Evolutionary conservation across 2,888 invertebrate species (phyloP).

Genomic region (Megastigmus dorsalis): DNA sequence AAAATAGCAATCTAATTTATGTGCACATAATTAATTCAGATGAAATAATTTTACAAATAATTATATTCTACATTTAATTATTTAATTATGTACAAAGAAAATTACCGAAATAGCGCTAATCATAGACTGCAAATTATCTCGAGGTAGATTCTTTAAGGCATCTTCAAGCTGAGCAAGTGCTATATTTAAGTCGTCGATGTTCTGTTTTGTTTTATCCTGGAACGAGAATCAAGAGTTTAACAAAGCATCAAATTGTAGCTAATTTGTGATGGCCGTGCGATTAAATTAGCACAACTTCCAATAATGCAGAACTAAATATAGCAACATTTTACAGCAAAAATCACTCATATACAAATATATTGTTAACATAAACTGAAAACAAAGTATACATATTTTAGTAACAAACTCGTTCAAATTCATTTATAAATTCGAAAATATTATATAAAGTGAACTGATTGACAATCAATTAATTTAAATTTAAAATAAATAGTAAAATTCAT

Average conservation of each 20-base stretch:
- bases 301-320: not conserved
- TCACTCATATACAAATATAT: not conserved
- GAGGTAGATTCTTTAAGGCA: conserved; percentile 81
- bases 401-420: not conserved
- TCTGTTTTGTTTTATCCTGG: conserved; percentile 74
- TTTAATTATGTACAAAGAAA: too few species aligned
- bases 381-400: not conserved
- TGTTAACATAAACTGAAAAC: conserved; percentile 24
- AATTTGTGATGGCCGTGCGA: conserved; percentile 15
- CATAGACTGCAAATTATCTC: conserved; percentile 84
- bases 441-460: not conserved
- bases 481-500: not conserved
- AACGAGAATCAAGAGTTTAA: conserved; percentile 46
- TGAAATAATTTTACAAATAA: too few species aligned
- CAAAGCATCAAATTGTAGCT: not conserved
- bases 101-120: conserved; percentile 84
- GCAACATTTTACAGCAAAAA: not conserved
- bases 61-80: too few species aligned
- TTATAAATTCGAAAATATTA: conserved; percentile 7
- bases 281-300: conserved; percentile 10
- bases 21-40: too few species aligned
- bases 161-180: conserved; percentile 82
- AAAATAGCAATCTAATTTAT: too few species aligned
- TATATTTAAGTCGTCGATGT: conserved; percentile 82
- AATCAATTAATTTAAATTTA: not conserved